phyloP scores from a whole-genome alignment of 2,888 invertebrate species.

The Acholoe squamosa region DNA sequence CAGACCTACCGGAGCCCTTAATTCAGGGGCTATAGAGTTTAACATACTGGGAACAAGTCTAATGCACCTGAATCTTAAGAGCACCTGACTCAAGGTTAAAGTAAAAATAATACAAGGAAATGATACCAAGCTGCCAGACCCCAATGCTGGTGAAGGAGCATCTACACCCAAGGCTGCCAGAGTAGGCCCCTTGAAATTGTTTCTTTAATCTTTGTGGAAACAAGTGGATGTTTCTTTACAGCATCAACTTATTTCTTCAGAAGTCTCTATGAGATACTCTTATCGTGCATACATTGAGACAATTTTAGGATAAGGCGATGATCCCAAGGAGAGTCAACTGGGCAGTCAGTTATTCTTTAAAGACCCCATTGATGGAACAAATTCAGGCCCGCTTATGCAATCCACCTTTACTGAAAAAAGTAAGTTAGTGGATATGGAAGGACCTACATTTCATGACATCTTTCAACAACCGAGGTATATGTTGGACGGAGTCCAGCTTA shows the following conservation, averaged over 20 bases:
- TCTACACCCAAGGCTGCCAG: neutral
- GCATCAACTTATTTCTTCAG: neutral
- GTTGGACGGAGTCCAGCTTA: neutral
- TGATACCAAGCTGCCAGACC: neutral
- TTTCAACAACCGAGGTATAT: neutral
- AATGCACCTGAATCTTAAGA: neutral
- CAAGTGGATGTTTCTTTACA: constrained; percentile 42
- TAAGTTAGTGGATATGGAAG: constrained; percentile 13
- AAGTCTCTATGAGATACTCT: neutral
- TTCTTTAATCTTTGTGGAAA: neutral
- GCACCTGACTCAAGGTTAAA: neutral
- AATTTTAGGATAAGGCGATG: neutral
- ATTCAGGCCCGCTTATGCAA: neutral
- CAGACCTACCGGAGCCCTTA: neutral
- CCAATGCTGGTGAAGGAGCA: neutral
- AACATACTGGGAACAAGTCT: neutral
- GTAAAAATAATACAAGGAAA: neutral
- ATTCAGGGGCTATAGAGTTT: constrained; percentile 12
- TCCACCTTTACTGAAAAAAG: neutral
- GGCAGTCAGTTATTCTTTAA: neutral
- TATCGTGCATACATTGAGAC: neutral
- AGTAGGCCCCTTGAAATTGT: neutral
- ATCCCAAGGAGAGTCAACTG: neutral
- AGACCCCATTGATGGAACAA: neutral
- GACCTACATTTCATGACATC: neutral